A percentile compares a stretch with the other conserved stretches of the same genome.
Conservation (phyloP, 2,888 invertebrate species). For the Lepidonotus clava region DNA sequence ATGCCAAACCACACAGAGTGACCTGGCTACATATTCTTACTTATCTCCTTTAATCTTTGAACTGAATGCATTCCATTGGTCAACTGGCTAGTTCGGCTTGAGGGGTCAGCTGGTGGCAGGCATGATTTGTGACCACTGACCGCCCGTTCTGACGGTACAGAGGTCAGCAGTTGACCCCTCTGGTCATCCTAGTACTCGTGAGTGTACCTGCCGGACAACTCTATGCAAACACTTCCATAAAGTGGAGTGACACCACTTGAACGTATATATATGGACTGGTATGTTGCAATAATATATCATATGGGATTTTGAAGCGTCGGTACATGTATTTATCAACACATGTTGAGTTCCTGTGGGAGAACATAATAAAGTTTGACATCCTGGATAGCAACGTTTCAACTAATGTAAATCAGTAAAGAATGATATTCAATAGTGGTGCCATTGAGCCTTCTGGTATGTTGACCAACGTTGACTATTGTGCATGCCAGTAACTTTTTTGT, state of each 20-base stretch:
- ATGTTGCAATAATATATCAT: too few species aligned
- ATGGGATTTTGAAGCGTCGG: too few species aligned
- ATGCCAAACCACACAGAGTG: not conserved
- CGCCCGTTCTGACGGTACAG: not conserved
- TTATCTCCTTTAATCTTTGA: slow-evolving; percentile 8
- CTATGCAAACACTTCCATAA: slow-evolving; percentile 2
- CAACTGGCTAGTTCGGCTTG: not conserved
- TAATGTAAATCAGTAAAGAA: too few species aligned
- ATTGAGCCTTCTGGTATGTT: too few species aligned
- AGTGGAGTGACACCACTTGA: not conserved
- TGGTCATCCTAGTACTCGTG: slow-evolving; percentile 29
- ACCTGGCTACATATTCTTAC: not conserved
- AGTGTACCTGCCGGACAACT: slow-evolving; percentile 28
- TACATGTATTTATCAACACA: too few species aligned
- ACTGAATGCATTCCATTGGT: not conserved
- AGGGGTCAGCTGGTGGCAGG: slow-evolving; percentile 1
- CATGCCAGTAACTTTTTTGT: too few species aligned
- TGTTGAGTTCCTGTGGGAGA: too few species aligned
- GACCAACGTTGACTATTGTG: too few species aligned
- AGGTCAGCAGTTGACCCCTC: slow-evolving; percentile 10
- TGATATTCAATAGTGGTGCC: too few species aligned
- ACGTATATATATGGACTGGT: too few species aligned
- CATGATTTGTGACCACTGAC: not conserved
- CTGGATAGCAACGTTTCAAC: too few species aligned
- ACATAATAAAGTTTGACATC: too few species aligned